These are phyloP conservation scores for Scartelaos histophorus DNA, from an alignment of 2,113 vertebrate genomes.

Conservation along the genomic window DNA sequence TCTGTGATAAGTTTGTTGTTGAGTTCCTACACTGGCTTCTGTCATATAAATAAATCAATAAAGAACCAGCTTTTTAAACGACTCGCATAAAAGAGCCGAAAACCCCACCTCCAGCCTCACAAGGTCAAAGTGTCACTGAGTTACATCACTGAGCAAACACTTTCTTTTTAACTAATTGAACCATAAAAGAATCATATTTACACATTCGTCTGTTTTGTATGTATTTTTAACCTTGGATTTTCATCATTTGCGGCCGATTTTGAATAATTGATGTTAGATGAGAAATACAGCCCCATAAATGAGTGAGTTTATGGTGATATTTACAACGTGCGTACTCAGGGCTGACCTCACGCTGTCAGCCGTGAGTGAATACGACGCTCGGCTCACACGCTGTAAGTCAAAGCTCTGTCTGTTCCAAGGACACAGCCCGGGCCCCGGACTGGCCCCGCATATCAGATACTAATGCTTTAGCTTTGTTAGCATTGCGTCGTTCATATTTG, in stretches of 20 bases:
- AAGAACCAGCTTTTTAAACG: too few species aligned
- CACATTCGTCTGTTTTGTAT: neutral
- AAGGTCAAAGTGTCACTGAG: too few species aligned
- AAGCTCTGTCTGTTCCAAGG: neutral
- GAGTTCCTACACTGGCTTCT: too few species aligned
- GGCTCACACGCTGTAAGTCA: neutral
- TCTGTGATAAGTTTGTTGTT: too few species aligned
- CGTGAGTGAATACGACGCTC: slow-evolving; percentile 4
- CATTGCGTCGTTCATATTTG: neutral
- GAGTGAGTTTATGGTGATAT: neutral
- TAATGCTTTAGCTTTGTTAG: neutral
- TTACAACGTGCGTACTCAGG: neutral
- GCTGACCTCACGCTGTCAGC: slow-evolving; percentile 10
- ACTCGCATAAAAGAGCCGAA: too few species aligned
- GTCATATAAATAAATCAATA: too few species aligned
- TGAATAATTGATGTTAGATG: neutral
- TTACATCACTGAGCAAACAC: too few species aligned
- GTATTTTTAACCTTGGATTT: neutral
- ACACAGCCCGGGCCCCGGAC: neutral
- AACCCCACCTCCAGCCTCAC: too few species aligned
- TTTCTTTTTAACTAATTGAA: too few species aligned
- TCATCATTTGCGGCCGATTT: neutral
- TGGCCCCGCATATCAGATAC: neutral
- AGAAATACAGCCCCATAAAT: slow-evolving; percentile 8
- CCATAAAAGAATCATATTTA: neutral